Percentiles rank a stretch among this genome's conserved stretches.
phyloP scores from a whole-genome alignment of 2,888 invertebrate genomes.

The Athetis lepigone region DNA sequence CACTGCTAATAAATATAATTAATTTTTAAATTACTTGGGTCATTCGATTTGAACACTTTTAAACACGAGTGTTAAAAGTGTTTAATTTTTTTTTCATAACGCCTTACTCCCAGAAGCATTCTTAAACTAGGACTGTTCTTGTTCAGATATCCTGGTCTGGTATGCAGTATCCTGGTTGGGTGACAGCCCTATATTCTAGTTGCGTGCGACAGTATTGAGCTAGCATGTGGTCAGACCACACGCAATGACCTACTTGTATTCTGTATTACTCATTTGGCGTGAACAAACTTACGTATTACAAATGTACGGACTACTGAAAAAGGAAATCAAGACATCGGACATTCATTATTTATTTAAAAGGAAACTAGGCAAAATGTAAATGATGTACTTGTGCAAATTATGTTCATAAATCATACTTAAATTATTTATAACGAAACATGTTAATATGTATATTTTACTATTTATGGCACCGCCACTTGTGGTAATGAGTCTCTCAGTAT shows the following conservation, averaged over 20 bases:
- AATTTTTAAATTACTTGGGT: no score
- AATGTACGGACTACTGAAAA: constrained; percentile 4
- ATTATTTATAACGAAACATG: neutral
- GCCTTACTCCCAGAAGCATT: no score
- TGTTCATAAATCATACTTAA: neutral
- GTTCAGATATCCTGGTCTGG: no score
- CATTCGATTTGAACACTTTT: no score
- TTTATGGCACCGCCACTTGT: neutral
- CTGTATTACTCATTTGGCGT: constrained; percentile 14
- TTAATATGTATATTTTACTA: neutral
- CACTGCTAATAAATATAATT: no score
- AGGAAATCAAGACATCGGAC: constrained; percentile 8
- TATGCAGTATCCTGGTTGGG: no score
- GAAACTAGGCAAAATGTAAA: neutral
- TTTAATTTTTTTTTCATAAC: no score
- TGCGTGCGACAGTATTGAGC: constrained; percentile 10
- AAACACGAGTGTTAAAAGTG: no score
- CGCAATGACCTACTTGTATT: constrained; percentile 21
- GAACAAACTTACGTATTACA: neutral
- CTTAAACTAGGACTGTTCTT: no score
- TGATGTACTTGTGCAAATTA: neutral
- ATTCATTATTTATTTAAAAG: neutral
- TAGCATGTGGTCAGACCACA: constrained; percentile 11
- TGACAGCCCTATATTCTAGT: no score
- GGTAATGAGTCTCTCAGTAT: no score